A percentile compares a stretch with the other conserved stretches of the same genome.
Evolutionary conservation across 2,888 invertebrate species (phyloP).

Genomic region (Strigamia transsilvanica): DNA sequence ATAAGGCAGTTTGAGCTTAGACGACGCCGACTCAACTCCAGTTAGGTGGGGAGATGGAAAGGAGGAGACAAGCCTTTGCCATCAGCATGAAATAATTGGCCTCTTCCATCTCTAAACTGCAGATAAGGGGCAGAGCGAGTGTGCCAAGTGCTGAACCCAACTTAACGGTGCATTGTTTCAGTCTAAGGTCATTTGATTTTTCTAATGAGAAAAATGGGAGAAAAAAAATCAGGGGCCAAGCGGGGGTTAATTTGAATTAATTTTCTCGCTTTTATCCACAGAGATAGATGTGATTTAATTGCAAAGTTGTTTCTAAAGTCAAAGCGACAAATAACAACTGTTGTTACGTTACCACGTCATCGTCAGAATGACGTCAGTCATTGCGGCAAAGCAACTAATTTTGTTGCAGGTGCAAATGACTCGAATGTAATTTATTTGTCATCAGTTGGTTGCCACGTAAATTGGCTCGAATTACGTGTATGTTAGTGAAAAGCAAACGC

Average conservation of each 20-base stretch:
- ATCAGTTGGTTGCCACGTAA: no score
- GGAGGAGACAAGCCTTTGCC: slow-evolving; percentile 22
- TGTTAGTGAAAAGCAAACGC: no score
- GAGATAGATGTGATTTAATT: no score
- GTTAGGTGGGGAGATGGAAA: background rate
- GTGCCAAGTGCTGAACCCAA: background rate
- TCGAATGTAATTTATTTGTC: background rate
- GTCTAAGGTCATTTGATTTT: background rate
- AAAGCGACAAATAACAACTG: background rate
- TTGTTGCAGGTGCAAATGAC: background rate
- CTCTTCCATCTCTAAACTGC: background rate
- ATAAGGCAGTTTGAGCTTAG: slow-evolving; percentile 33
- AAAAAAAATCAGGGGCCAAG: background rate
- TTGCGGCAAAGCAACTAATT: background rate
- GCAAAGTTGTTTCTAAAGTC: no score
- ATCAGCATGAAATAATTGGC: slow-evolving; percentile 43
- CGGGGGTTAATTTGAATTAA: background rate
- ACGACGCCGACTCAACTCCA: slow-evolving; percentile 19
- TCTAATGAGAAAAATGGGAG: background rate
- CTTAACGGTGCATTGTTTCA: background rate
- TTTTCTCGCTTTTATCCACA: background rate
- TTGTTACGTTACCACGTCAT: background rate
- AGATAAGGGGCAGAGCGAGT: background rate
- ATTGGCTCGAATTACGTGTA: no score
- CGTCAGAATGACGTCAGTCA: background rate